Base-by-base conservation (phyloP, 2,888 invertebrate species). In the Amphimallon solstitiale region DNA sequence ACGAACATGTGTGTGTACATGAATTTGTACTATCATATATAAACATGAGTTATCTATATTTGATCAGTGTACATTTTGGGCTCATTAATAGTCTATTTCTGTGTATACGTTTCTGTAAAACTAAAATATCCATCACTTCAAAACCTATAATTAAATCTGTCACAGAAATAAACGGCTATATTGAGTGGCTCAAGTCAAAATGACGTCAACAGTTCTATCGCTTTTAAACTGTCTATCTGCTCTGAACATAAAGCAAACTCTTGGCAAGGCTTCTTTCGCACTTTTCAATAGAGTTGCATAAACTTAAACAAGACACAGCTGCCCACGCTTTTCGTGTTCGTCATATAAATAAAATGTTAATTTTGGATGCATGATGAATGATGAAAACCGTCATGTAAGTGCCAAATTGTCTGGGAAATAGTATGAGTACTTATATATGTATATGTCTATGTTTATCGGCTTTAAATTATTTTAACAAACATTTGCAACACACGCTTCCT, bases 141-240 rank as follows among this genome's bases (percentile, higher is more conserved):
- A 43, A 59, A 23, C 17, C 56, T 59, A 59, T 59, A 59, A 43
- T 59, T 59, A 59, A 29, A 59, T 29, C 14, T 59, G 56, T 43
- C 56, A 59, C 29, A 40, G 38, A 59, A 59, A 59, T 59, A 34
- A 43, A 59, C 17, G 29, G 17, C 6, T 23, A n/a, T 19, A 34
- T 59, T 29, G 43, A 40, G 29, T 29, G 34, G 43, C 43, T 59
- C 43, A 17, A 29, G 38, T 43, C 34, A 17, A 29, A 15, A 59
- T 59, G 56, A 59, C 56, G 56, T 59, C 56, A 29, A 29, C 23
- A 14, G 23, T 9, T 29, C 17, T 10, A 35, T 17, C 10, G 17
- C 10, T 52, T 52, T 37, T 9, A 37, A 37, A 35, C 2, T 15
- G 35, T 17, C 19, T 17, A 12, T 15, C 9, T 2, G 43, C 19